Evolutionary conservation across 53 echinoderm and acorn worm species (phyloP).

Genomic region (Henricia sp.): DNA sequence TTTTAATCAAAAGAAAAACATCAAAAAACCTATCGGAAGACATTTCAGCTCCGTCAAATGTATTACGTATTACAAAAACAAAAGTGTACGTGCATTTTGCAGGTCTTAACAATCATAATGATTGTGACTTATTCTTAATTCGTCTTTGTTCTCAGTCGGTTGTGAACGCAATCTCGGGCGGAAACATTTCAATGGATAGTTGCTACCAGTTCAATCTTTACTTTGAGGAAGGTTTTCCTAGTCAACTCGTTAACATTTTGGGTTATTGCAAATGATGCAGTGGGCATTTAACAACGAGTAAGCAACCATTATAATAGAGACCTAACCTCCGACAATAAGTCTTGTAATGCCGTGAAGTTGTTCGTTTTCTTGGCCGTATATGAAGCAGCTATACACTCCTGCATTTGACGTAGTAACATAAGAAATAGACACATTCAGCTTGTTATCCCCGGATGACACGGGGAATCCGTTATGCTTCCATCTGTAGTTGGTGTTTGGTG

Average conservation of each 20-base stretch:
- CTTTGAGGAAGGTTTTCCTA: neutral
- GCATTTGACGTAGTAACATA: neutral
- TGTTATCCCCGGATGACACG: neutral
- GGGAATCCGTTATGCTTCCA: constrained; percentile 27
- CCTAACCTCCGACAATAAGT: constrained; percentile 39
- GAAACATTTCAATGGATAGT: too few relatives aligned
- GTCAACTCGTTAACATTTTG: neutral
- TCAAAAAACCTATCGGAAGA: neutral
- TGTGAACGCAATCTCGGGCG: too few relatives aligned
- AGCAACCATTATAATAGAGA: neutral
- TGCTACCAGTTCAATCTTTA: too few relatives aligned
- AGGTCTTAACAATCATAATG: too few relatives aligned
- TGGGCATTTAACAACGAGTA: neutral
- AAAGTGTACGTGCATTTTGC: neutral
- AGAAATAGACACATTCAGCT: constrained; percentile 8
- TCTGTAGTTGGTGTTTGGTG: neutral
- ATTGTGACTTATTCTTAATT: too few relatives aligned
- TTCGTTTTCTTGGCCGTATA: neutral
- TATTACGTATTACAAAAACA: too few relatives aligned
- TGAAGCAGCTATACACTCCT: constrained; percentile 43
- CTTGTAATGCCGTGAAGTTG: constrained; percentile 37
- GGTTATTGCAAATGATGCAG: too few relatives aligned
- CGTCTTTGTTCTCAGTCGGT: too few relatives aligned
- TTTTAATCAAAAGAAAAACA: too few relatives aligned
- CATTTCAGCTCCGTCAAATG: too few relatives aligned